These are phyloP conservation scores for Ophioderma brevispina DNA, from an alignment of 35 echinoderm and acorn worm species.

Conservation along the genomic window DNA sequence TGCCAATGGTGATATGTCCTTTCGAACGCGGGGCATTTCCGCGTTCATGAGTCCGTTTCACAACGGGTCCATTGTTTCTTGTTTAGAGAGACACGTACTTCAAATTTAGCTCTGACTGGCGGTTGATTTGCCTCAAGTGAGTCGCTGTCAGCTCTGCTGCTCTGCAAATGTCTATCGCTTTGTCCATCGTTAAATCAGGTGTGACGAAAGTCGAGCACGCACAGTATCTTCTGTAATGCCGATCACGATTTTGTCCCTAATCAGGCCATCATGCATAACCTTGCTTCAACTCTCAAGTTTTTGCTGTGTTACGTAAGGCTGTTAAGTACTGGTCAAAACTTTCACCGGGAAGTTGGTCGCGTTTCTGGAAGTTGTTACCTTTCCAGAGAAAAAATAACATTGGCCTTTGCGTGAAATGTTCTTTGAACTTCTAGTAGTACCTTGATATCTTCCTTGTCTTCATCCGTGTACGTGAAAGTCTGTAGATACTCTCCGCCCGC, in stretches of 20 bases:
- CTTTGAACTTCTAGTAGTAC: too few relatives aligned
- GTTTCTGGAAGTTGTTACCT: background rate
- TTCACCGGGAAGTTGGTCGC: background rate
- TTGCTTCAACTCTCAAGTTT: conserved; percentile 55
- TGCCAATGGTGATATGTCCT: background rate
- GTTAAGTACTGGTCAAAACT: conserved; percentile 49
- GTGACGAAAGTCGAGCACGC: conserved; percentile 17
- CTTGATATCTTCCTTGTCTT: too few relatives aligned
- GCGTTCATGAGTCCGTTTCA: background rate
- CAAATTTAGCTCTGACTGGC: too few relatives aligned
- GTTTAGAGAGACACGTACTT: too few relatives aligned
- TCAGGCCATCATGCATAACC: conserved; percentile 24
- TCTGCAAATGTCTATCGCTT: conserved; percentile 58
- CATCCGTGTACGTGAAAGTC: too few relatives aligned
- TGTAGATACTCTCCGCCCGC: too few relatives aligned
- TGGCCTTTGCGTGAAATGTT: background rate
- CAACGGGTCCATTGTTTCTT: background rate
- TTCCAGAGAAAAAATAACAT: background rate
- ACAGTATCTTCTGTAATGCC: conserved; percentile 22
- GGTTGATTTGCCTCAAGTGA: background rate
- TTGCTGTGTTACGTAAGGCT: conserved; percentile 43
- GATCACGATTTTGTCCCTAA: conserved; percentile 52
- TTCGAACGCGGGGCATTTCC: background rate
- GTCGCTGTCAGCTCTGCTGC: conserved; percentile 30
- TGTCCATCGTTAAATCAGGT: background rate